Evolutionary conservation across 2,113 vertebrate genomes (phyloP).

Genomic region (Mustela nigripes): DNA sequence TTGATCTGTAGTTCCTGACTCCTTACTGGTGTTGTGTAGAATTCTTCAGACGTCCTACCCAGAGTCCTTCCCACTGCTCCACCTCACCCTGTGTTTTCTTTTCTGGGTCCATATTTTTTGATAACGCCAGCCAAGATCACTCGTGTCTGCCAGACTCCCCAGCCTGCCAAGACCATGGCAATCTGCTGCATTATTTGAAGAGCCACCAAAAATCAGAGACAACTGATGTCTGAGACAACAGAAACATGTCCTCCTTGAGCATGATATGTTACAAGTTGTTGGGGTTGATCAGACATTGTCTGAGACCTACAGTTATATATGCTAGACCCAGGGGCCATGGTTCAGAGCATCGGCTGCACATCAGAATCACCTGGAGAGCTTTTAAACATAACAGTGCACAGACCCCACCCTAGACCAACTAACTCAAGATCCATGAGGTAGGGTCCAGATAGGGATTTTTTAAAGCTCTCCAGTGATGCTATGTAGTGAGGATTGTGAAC

Average conservation of each 20-base stretch:
- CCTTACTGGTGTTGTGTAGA: not conserved
- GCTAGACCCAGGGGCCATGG: not conserved
- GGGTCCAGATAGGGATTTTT: conserved; percentile 1
- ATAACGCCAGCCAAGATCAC: not conserved
- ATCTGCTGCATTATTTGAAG: conserved; percentile 38
- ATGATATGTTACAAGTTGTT: not conserved
- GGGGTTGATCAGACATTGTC: not conserved
- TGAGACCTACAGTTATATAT: not conserved
- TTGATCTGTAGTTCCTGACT: conserved; percentile 24
- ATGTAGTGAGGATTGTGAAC: not conserved
- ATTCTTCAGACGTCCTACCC: not conserved
- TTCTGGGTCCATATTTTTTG: conserved; percentile 12
- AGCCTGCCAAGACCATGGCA: conserved; percentile 19
- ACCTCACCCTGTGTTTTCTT: not conserved
- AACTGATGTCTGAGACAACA: conserved; percentile 31
- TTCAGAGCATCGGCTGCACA: not conserved
- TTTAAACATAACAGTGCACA: not conserved
- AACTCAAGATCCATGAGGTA: not conserved
- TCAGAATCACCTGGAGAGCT: not conserved
- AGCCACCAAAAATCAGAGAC: conserved; percentile 39
- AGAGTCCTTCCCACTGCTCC: not conserved
- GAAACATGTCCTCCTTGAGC: not conserved
- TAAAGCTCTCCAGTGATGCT: conserved; percentile 14
- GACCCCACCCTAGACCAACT: not conserved
- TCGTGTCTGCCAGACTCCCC: not conserved